Percentiles rank a stretch among this genome's conserved stretches.
Evolutionary conservation across 2,888 invertebrate genomes (phyloP).

Genomic region (Electrophaes corylata): DNA sequence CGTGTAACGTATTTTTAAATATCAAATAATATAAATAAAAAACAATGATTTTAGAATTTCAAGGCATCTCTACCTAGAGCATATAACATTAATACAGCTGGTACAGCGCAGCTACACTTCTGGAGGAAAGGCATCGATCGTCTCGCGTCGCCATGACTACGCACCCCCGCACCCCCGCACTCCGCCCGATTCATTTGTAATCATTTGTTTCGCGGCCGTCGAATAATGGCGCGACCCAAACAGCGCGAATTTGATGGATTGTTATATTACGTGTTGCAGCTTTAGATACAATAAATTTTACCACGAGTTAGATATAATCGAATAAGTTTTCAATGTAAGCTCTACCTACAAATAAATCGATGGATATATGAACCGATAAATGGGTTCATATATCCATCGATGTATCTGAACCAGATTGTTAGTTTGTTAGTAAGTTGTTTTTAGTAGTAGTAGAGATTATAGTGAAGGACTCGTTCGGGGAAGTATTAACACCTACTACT

Average conservation of each 20-base stretch:
- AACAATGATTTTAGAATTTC: not conserved
- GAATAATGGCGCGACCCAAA: constrained; percentile 77
- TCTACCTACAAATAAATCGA: no score
- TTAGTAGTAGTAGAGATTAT: no score
- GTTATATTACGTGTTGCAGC: constrained; percentile 24
- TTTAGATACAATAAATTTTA: not conserved
- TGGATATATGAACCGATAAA: not conserved
- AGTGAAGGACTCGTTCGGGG: no score
- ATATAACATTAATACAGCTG: constrained; percentile 29
- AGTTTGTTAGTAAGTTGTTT: no score
- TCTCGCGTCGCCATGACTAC: constrained; percentile 76
- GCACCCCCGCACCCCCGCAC: constrained; percentile 47
- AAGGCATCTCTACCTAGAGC: not conserved
- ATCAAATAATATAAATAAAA: not conserved
- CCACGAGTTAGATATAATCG: no score
- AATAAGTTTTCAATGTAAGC: not conserved
- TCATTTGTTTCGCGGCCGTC: constrained; percentile 81
- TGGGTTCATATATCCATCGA: no score
- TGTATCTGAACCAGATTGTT: not conserved
- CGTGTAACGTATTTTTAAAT: not conserved
- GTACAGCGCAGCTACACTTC: constrained; percentile 45
- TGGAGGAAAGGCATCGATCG: constrained; percentile 70
- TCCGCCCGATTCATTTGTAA: constrained; percentile 78
- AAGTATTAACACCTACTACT: no score
- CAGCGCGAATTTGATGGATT: constrained; percentile 76